These are phyloP conservation scores for Ceyx cyanopectus DNA, from an alignment of 2,113 vertebrate species.

Conservation along the genomic window DNA sequence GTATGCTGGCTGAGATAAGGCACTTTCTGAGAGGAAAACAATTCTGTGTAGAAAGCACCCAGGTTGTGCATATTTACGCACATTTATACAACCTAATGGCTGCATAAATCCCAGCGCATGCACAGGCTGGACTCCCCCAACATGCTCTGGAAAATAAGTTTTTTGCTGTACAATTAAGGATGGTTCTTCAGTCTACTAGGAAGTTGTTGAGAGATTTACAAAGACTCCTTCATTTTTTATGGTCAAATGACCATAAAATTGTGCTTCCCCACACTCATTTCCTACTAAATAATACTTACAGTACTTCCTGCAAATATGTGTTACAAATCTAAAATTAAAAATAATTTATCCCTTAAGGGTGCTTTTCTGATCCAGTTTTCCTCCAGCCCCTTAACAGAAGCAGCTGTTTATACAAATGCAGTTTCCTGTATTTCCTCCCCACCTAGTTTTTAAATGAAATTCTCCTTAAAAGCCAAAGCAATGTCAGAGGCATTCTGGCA, in stretches of 20 bases:
- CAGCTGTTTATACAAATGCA: background rate
- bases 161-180: background rate
- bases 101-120: background rate
- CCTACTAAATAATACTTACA: background rate
- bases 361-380: background rate
- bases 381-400: background rate
- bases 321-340: constrained; percentile 27
- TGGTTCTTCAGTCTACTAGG: background rate
- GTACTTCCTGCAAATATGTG: background rate
- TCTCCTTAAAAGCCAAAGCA: background rate
- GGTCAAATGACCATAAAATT: constrained; percentile 36
- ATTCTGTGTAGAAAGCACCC: background rate
- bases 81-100: background rate
- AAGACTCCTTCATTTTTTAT: background rate
- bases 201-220: background rate
- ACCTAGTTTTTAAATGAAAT: background rate
- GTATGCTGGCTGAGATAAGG: background rate
- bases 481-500: accelerated
- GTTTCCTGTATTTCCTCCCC: background rate
- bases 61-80: background rate
- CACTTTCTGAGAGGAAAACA: background rate
- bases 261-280: background rate
- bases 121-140: background rate
- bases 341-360: background rate
- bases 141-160: background rate